Percentiles rank a stretch among this genome's conserved stretches.
Evolutionary conservation across 2,888 invertebrate species (phyloP).

Genomic region (Cheilosia grossa): DNA sequence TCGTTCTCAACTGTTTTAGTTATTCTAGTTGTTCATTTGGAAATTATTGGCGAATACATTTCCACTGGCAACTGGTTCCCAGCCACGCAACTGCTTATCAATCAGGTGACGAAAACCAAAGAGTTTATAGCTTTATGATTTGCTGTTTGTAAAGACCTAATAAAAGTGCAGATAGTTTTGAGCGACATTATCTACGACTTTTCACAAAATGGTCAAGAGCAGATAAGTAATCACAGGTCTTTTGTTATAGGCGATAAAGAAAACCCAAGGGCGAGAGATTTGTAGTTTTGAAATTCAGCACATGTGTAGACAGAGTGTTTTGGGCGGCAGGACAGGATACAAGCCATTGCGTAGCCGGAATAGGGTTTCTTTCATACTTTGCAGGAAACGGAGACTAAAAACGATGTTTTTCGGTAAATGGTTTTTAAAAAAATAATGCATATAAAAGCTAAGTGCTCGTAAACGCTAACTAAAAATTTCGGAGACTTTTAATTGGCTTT

Average conservation of each 20-base stretch:
- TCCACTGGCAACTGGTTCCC: not conserved
- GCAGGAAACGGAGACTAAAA: too few relatives aligned
- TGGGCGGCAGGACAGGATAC: too few relatives aligned
- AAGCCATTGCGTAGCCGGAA: too few relatives aligned
- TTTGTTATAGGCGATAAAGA: not conserved
- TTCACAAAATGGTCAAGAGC: conserved; percentile 1
- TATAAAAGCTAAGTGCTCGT: too few relatives aligned
- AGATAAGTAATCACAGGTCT: conserved; percentile 5
- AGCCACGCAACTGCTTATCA: not conserved
- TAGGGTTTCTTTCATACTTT: too few relatives aligned
- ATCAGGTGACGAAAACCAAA: not conserved
- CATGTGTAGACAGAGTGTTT: not conserved
- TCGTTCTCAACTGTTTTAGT: not conserved
- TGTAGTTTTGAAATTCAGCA: not conserved
- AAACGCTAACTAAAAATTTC: too few relatives aligned
- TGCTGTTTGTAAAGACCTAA: not conserved
- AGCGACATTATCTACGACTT: not conserved
- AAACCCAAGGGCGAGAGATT: not conserved
- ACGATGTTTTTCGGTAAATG: too few relatives aligned
- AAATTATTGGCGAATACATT: not conserved
- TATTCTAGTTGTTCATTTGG: not conserved
- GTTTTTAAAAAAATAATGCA: too few relatives aligned
- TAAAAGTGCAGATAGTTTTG: not conserved
- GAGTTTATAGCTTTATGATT: not conserved
- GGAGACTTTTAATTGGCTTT: too few relatives aligned